phyloP scores from a whole-genome alignment of 2,888 invertebrate genomes.

The Ectemnius lituratus region DNA sequence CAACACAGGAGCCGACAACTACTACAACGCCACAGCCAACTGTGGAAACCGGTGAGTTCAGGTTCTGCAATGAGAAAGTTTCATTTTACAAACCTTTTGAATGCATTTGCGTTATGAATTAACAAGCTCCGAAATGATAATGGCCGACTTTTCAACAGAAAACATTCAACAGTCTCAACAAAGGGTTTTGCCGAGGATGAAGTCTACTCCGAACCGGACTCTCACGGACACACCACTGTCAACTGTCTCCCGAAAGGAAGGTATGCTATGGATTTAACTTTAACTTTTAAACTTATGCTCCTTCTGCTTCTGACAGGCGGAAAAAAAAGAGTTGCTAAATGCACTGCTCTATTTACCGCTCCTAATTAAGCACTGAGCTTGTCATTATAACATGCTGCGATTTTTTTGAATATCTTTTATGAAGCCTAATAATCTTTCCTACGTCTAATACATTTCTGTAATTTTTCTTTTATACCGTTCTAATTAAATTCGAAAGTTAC shows the following conservation, averaged over 20 bases:
- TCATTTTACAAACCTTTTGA: background rate
- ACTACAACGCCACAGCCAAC: constrained; percentile 61
- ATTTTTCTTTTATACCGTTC: too few relatives aligned
- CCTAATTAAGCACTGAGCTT: too few relatives aligned
- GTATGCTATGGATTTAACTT: constrained; percentile 47
- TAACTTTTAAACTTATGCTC: background rate
- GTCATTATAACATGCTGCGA: too few relatives aligned
- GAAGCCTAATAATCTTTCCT: too few relatives aligned
- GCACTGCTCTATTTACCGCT: background rate
- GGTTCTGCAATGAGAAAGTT: background rate
- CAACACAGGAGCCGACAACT: constrained; percentile 65
- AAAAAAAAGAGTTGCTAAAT: background rate
- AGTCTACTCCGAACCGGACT: constrained; percentile 65
- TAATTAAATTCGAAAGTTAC: too few relatives aligned
- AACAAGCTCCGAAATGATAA: background rate
- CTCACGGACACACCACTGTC: constrained; percentile 68
- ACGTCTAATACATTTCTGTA: too few relatives aligned
- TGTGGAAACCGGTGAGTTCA: constrained; percentile 61
- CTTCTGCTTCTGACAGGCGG: background rate
- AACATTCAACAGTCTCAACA: constrained; percentile 64
- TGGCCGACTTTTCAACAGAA: constrained; percentile 59
- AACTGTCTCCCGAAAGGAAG: constrained; percentile 64
- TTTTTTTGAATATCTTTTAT: too few relatives aligned
- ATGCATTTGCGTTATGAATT: background rate
- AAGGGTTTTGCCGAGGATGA: constrained; percentile 63